phyloP scores from a whole-genome alignment of 2,113 vertebrate species.

The Grammomys dolichurus region DNA sequence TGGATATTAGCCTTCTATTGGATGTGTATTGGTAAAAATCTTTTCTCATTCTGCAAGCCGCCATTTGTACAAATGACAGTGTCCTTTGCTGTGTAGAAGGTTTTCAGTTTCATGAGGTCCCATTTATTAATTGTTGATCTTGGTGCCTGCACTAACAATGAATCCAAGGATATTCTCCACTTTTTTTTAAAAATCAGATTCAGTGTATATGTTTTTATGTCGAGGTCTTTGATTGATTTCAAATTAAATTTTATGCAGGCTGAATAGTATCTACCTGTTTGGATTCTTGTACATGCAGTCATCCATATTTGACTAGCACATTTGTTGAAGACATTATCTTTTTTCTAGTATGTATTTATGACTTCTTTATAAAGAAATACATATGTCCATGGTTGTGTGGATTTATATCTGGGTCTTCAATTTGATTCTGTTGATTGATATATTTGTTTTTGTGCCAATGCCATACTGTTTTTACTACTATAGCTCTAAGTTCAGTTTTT shows the following conservation, averaged over 20 bases:
- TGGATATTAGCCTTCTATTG: neutral
- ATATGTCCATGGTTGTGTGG: neutral
- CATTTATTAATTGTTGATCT: neutral
- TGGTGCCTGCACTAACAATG: neutral
- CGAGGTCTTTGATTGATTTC: neutral
- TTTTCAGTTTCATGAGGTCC: neutral
- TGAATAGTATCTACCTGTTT: neutral
- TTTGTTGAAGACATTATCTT: neutral
- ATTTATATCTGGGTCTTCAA: neutral
- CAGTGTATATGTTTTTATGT: neutral
- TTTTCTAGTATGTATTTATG: neutral
- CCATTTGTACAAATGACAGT: neutral
- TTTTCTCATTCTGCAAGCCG: neutral
- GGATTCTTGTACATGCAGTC: neutral
- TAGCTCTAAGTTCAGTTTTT: neutral
- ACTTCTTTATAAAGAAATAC: neutral
- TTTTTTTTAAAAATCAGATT: neutral
- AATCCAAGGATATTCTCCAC: neutral
- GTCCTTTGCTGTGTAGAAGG: neutral
- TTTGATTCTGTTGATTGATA: neutral
- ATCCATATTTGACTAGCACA: neutral
- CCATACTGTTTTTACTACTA: neutral
- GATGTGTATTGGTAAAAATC: neutral
- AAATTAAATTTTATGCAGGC: neutral
- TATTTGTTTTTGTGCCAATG: neutral